Base-by-base conservation (phyloP, 2,113 vertebrate species). In the Microtus montanus region DNA sequence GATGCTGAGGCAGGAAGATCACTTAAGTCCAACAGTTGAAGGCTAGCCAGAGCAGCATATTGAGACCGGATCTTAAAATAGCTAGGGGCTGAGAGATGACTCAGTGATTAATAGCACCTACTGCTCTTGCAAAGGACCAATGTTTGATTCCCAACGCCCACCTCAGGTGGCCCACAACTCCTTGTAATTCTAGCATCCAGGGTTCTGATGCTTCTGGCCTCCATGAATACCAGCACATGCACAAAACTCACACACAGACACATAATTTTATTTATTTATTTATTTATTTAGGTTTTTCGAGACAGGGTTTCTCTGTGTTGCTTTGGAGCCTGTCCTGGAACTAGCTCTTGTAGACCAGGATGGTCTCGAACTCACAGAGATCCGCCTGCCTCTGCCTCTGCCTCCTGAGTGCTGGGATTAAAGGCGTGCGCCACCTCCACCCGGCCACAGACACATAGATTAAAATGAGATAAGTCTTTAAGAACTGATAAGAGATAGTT, bases 231-330 rank as follows among this genome's bases (percentile, higher is more conserved):
- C 74, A 47, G 44, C 5, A 47, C 44, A 38, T 73, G 19, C 4
- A 73, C n/a, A 75, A 47, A 75, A 47, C 22, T 41, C 38, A 75
- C 26, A 75, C 24, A 75, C 38, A 44, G 38, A 26, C 41, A 38
- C 70, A 47, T 52, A 52, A 52, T 52, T 52, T 47, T 77, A 15
- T 17, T 17, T 17, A 0, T 52, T 47, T 77, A 15, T 17, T 17
- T 17, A 0, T 19, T 19, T 58, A 0, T 58, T 58, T 49, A 0
- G 54, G 4, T 20, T 58, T 58, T 58, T 58, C 1, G 6, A 58
- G 19, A 58, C 54, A 58, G 54, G 54, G 17, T 58, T 58, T 58
- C 19, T 58, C 54, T 58, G 54, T 54, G 44, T 58, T 5, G 17
- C 17, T 20, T 20, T 20, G 6, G 54, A 7, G 6, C 6, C 19